phyloP scores from a whole-genome alignment of 2,113 vertebrate genomes.

The Gymnocephalus cernua region DNA sequence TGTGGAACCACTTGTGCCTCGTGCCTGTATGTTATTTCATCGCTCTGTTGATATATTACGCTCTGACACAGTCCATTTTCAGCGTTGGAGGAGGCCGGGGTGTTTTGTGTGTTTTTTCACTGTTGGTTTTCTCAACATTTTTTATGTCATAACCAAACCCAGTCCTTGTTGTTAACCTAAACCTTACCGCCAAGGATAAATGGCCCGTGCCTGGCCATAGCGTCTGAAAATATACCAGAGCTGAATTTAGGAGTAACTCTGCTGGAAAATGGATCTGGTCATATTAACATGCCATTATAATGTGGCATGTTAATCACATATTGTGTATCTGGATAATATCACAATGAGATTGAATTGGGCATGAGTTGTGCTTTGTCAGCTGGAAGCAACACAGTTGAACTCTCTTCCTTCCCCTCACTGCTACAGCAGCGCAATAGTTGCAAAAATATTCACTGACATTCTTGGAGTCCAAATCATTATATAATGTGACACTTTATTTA shows the following conservation, averaged over 20 bases:
- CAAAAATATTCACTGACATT: slow-evolving; percentile 11
- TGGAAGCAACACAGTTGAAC: slow-evolving; percentile 36
- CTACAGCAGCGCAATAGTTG: background rate
- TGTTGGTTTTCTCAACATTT: slow-evolving; percentile 59
- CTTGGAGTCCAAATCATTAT: slow-evolving; percentile 8
- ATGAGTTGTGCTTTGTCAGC: slow-evolving; percentile 49
- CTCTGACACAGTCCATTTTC: slow-evolving; percentile 60
- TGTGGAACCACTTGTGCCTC: slow-evolving; percentile 58
- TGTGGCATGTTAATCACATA: slow-evolving; percentile 55
- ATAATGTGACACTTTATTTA: slow-evolving; percentile 43
- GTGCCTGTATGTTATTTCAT: slow-evolving; percentile 67
- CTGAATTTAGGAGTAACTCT: slow-evolving; percentile 18
- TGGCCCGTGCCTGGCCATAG: slow-evolving; percentile 43
- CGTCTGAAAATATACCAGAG: slow-evolving; percentile 61
- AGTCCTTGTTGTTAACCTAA: slow-evolving; percentile 55
- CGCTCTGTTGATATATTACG: slow-evolving; percentile 62
- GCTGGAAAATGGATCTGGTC: slow-evolving; percentile 52
- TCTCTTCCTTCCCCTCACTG: slow-evolving; percentile 20
- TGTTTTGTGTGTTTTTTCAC: slow-evolving; percentile 44
- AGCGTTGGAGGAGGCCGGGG: background rate
- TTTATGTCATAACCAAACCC: slow-evolving; percentile 64
- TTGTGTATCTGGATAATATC: slow-evolving; percentile 70
- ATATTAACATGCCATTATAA: slow-evolving; percentile 51
- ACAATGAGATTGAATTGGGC: slow-evolving; percentile 45
- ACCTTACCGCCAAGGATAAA: slow-evolving; percentile 55